These are phyloP conservation scores for Enteromius fasciolatus DNA, from an alignment of 2,797 vertebrate species.

Conservation along the genomic window DNA sequence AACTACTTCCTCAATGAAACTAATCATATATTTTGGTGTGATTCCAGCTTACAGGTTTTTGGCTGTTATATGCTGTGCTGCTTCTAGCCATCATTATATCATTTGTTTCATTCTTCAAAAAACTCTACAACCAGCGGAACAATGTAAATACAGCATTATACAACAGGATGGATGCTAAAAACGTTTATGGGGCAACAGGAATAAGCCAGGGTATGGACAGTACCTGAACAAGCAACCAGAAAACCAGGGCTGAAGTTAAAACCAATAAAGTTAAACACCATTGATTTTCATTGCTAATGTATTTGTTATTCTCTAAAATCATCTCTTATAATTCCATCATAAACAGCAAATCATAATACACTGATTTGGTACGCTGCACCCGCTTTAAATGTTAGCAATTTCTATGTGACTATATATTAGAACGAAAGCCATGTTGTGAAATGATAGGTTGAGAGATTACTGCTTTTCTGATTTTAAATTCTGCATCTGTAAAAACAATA, in stretches of 20 bases:
- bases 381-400: neutral
- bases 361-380: neutral
- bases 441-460: neutral
- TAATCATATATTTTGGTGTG: neutral
- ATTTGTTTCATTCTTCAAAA: neutral
- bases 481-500: too few species aligned
- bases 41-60: neutral
- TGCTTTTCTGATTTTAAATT: too few species aligned
- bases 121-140: too few species aligned
- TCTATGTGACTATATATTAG: neutral
- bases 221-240: neutral
- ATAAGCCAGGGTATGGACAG: neutral
- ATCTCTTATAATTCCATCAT: neutral
- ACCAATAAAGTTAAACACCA: neutral
- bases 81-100: neutral
- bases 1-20: neutral
- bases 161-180: neutral
- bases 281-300: neutral
- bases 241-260: neutral
- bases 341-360: neutral
- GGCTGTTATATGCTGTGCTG: neutral
- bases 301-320: neutral
- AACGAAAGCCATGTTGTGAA: too few species aligned
- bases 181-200: neutral
- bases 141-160: neutral